Percentiles rank a stretch among this genome's conserved stretches.
Conservation (phyloP, 2,113 vertebrate genomes). For the Acrocephalus kingi region DNA sequence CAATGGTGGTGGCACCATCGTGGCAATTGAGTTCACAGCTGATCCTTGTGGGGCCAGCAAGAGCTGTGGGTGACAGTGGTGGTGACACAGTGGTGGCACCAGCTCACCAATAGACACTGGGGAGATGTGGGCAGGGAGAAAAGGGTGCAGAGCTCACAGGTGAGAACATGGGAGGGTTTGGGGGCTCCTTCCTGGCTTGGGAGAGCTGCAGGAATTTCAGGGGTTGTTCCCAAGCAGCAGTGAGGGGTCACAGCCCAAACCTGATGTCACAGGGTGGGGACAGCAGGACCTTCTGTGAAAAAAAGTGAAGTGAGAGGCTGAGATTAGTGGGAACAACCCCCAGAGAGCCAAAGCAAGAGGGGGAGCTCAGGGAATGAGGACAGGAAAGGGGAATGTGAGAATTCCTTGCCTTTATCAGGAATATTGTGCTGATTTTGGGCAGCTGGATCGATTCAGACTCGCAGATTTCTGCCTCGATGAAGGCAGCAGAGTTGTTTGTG, state of each 20-base stretch:
- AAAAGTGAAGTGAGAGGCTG: background rate
- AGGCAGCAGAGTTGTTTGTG: background rate
- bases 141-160: background rate
- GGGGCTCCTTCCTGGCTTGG: background rate
- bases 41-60: too few species aligned
- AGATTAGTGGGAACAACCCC: background rate
- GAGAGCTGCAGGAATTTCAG: background rate
- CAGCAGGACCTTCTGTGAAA: background rate
- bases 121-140: background rate
- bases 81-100: background rate
- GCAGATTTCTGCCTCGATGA: background rate
- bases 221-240: background rate
- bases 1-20: background rate
- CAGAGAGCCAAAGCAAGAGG: background rate
- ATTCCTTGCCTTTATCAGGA: background rate
- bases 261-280: background rate
- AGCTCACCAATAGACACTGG: accelerated
- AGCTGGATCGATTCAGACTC: background rate
- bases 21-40: too few species aligned
- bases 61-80: too few species aligned
- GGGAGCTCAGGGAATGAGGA: background rate
- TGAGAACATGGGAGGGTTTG: accelerated
- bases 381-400: background rate
- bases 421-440: background rate
- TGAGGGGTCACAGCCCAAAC: background rate